phyloP scores from a whole-genome alignment of 2,888 invertebrate species.

The Callyntrura sp. region DNA sequence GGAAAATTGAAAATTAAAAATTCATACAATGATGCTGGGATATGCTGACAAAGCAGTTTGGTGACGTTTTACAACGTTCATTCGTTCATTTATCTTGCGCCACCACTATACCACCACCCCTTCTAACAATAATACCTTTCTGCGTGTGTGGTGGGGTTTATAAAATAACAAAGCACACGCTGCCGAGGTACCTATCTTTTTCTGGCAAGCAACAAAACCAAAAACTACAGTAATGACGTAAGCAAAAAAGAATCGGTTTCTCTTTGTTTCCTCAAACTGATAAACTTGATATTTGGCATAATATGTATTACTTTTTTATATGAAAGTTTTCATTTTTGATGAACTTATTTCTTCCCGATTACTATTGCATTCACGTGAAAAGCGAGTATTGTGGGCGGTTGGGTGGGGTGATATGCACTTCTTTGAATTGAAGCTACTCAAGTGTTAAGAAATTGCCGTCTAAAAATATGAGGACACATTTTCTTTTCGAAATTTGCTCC shows the following conservation, averaged over 20 bases:
- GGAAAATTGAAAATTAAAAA: conserved; percentile 76
- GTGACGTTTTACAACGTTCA: conserved; percentile 15
- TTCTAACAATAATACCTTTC: conserved; percentile 26
- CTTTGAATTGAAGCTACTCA: too few relatives aligned
- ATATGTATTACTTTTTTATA: too few relatives aligned
- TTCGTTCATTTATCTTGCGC: conserved; percentile 4
- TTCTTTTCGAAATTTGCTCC: background rate
- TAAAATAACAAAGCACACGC: too few relatives aligned
- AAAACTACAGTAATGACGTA: too few relatives aligned
- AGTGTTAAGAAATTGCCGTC: background rate
- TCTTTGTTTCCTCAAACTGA: conserved; percentile 8
- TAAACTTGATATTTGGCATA: too few relatives aligned
- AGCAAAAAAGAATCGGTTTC: background rate
- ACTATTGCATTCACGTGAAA: too few relatives aligned
- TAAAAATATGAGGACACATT: background rate
- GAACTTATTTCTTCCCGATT: too few relatives aligned
- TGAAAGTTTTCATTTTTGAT: too few relatives aligned
- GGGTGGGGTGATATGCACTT: too few relatives aligned
- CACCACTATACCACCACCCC: conserved; percentile 7
- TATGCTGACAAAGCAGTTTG: conserved; percentile 14
- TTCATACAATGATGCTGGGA: conserved; percentile 52
- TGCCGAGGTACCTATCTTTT: too few relatives aligned
- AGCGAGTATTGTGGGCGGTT: too few relatives aligned
- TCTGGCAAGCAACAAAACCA: too few relatives aligned
- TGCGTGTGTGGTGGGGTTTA: background rate